Evolutionary conservation across 1,140 invertebrate species (phyloP), one percentile per base, ranked within the genome.

Genomic region (Dicyema japonicum): DNA sequence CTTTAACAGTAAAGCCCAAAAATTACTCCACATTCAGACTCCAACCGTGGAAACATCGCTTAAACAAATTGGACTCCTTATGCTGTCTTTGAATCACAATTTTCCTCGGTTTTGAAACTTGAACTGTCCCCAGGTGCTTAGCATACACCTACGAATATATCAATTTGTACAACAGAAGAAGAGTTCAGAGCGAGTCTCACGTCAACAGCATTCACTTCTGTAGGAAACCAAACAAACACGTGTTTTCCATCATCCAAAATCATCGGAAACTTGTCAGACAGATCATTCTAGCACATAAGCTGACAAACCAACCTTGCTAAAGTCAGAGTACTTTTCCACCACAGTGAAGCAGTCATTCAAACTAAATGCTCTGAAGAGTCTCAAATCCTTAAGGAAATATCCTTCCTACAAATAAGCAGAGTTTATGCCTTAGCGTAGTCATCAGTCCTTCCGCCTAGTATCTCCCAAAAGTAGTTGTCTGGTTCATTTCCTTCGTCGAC

Each of bases 261-360:
- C 85, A 97, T 97, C 7, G 92, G 90, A 52, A 94, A 85, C 49
- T 94, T 82, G 56, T 94, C 82, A 17, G 80, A 80, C 36, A 97
- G 57, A 56, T 97, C 88, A 50, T 97, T 85, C 69, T 76, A n/a
- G n/a, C n/a, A n/a, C n/a, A n/a, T n/a, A n/a, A n/a, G n/a, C n/a
- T n/a, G n/a, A n/a, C n/a, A n/a, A n/a, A n/a, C n/a, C n/a, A n/a
- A n/a, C n/a, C n/a, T n/a, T 85, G 55, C 88, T 97, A 55, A 97
- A 97, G 55, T 97, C 88, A 1, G 80, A 74, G 56, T 82, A 94
- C 46, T 97, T 97, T 51, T 97, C 88, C 13, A 80, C 88, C 5
- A 94, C 76, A 4, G 74, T 74, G 43, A 94, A 97, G 49, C 90
- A 94, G 14, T 88, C 88, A 47, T 90, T 90, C 41, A 94, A 85